These are phyloP conservation scores for Lampris incognitus DNA, from an alignment of 2,113 vertebrate genomes.

Conservation along the genomic window DNA sequence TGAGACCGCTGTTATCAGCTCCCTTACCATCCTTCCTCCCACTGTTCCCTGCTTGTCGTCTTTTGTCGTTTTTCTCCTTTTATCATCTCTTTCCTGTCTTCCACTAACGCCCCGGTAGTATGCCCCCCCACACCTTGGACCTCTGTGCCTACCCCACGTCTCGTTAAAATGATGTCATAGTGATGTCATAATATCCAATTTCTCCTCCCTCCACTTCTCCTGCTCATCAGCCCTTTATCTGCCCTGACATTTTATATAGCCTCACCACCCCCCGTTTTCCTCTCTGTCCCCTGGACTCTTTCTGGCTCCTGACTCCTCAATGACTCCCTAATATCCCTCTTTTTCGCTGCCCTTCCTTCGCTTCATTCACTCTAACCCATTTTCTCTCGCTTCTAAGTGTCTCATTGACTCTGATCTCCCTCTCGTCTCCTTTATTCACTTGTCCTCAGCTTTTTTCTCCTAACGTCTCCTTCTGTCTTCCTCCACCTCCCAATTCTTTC, in stretches of 20 bases:
- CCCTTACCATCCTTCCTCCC: too few species aligned
- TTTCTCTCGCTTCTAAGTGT: conserved; percentile 33
- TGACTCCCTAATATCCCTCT: conserved; percentile 64
- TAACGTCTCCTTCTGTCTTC: conserved; percentile 60
- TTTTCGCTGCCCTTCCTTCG: conserved; percentile 41
- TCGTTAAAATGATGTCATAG: conserved; percentile 37
- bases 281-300: neutral
- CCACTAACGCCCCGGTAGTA: too few species aligned
- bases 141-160: too few species aligned
- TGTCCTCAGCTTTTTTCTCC: conserved; percentile 52
- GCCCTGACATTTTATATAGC: conserved; percentile 61
- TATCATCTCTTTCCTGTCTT: too few species aligned
- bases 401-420: conserved; percentile 62
- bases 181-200: conserved; percentile 27
- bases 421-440: conserved; percentile 27
- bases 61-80: neutral
- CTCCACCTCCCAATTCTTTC: conserved; percentile 49
- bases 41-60: neutral
- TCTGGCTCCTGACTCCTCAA: conserved; percentile 26
- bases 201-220: conserved; percentile 34
- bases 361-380: conserved; percentile 54
- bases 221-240: conserved; percentile 61
- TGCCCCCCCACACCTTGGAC: too few species aligned
- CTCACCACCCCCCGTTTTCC: conserved; percentile 56
- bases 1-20: too few species aligned